Base-by-base conservation (phyloP, 2,888 invertebrate species). In the Tetheella fluctuosa region DNA sequence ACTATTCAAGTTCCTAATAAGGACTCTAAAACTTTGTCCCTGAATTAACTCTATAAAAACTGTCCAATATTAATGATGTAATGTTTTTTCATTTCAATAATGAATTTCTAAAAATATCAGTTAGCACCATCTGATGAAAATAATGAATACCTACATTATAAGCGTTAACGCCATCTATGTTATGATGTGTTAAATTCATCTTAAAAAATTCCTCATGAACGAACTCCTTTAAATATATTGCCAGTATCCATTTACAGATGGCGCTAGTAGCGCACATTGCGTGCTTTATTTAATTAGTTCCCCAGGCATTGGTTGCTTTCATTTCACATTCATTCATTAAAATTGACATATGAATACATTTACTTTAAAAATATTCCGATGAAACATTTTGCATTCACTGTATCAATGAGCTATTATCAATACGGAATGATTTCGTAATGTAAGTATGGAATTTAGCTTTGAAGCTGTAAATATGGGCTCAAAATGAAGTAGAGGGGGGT, bases 221-320 rank as follows among this genome's bases (percentile, higher is more conserved):
- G 48, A 20, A 48, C 48, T 17, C 48, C 20, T 48, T 48, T 48
- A 20, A 48, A 17, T 20, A 20, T 48, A 15, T 5, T 48, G 2
- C 3, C 10, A 7, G 17, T 20, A 48, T 17, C 48, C 8, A 15
- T 1, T 4, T 23, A 67, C 25, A 79, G 79, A 71, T 78, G 74
- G 68, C 73, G 63, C 48, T 57, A 60, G 57, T 1, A 25, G 60
- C 34, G 30, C 2, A 5, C 58, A 59, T 58, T 48, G 48, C 48
- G 20, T 48, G 48, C n/a, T 20, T 48, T 48, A 48, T 48, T 48
- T 48, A 48, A 48, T 48, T 48, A 48, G 48, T 8, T 20, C 48
- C 30, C 48, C 20, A 48, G 48, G 48, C 20, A 48, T 48, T 42
- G n/a, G 42, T 34, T 34, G 55, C 23, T 55, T 55, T 55, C 37